phyloP scores from a whole-genome alignment of 2,888 invertebrate genomes.

The Andrena camellia region DNA sequence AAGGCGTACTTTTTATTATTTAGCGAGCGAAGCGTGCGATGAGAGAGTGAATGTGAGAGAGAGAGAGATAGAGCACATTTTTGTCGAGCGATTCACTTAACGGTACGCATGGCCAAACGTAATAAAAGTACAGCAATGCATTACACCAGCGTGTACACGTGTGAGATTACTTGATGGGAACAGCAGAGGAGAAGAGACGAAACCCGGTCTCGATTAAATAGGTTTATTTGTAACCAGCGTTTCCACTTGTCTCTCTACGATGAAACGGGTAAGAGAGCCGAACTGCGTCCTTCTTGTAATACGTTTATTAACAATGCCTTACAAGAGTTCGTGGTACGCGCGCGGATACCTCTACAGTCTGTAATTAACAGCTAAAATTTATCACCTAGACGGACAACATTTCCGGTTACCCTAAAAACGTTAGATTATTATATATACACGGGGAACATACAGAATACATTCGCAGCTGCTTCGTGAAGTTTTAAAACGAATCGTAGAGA shows the following conservation, averaged over 20 bases:
- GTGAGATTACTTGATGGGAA: constrained; percentile 25
- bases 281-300: constrained; percentile 35
- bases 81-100: constrained; percentile 67
- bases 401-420: constrained; percentile 51
- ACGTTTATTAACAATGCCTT: constrained; percentile 75
- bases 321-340: constrained; percentile 60
- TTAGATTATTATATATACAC: constrained; percentile 63
- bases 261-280: background rate
- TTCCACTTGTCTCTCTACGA: background rate
- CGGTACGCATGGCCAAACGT: constrained; percentile 73
- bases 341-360: constrained; percentile 37
- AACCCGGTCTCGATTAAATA: constrained; percentile 7
- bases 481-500: background rate
- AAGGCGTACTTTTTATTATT: constrained; percentile 74
- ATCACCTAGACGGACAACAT: constrained; percentile 53
- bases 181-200: background rate
- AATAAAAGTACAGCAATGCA: constrained; percentile 76
- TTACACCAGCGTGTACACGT: constrained; percentile 36
- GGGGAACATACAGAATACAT: constrained; percentile 63
- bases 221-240: background rate
- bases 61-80: constrained; percentile 39
- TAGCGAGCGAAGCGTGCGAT: constrained; percentile 57
- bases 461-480: constrained; percentile 26
- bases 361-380: constrained; percentile 60
- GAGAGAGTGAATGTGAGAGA: constrained; percentile 22